Percentiles rank a stretch among this genome's conserved stretches.
These are phyloP conservation scores for Phymastichus coffea DNA, from an alignment of 1,140 invertebrate species.

Conservation along the genomic window DNA sequence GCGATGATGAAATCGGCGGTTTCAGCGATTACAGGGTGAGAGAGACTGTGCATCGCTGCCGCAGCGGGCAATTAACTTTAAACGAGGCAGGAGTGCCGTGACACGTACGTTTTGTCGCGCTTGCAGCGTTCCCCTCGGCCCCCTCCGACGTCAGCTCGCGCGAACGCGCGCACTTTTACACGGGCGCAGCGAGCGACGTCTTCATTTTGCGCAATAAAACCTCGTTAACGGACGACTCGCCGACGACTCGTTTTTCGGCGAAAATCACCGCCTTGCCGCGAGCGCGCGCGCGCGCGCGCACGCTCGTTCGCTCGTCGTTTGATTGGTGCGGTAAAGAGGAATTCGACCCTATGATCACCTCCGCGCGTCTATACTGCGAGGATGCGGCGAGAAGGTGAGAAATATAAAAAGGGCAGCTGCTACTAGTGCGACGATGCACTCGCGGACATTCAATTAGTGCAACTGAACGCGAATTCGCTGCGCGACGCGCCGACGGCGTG, in stretches of 20 bases:
- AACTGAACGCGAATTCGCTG: no score
- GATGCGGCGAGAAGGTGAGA: no score
- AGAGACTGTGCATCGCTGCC: neutral
- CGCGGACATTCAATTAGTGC: no score
- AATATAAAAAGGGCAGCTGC: no score
- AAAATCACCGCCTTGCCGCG: neutral
- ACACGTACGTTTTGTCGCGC: conserved; percentile 53
- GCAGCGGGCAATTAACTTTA: conserved; percentile 45
- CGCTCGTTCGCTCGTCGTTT: neutral
- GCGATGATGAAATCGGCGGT: conserved; percentile 42
- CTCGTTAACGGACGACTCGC: neutral
- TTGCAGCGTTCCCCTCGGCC: no score
- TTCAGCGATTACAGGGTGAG: conserved; percentile 34
- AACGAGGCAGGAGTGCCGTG: conserved; percentile 52
- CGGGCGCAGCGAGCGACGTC: neutral
- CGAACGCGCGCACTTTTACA: neutral
- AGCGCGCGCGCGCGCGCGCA: neutral
- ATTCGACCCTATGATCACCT: conserved; percentile 8
- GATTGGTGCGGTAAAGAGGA: neutral
- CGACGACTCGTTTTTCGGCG: conserved; percentile 1
- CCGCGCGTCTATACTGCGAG: no score
- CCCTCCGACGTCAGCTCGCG: conserved; percentile 40
- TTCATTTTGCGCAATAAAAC: conserved; percentile 19
- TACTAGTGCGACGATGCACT: no score
- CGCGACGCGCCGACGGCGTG: no score